Evolutionary conservation across 2,888 invertebrate species (phyloP), one percentile per base, ranked within the genome.

Genomic region (Oconnorella tubifera): DNA sequence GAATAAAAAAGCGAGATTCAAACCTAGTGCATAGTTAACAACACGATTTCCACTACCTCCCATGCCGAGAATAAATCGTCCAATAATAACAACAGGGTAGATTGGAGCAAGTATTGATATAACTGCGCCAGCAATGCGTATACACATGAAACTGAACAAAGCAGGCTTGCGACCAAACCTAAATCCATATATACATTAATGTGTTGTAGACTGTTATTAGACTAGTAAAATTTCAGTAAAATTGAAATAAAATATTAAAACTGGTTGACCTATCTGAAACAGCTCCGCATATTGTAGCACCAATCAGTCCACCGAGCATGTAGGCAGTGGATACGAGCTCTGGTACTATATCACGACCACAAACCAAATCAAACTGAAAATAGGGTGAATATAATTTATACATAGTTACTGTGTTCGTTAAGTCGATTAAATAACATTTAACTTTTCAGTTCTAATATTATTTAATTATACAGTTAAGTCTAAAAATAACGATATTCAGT

Each of bases 211-310:
- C n/a, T n/a, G n/a, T n/a, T n/a, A n/a, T n/a, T n/a, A n/a, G n/a
- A n/a, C n/a, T n/a, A n/a, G n/a, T n/a, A n/a, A n/a, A n/a, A n/a
- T n/a, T n/a, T n/a, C n/a, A n/a, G n/a, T n/a, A n/a, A n/a, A n/a
- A n/a, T n/a, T n/a, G n/a, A n/a, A n/a, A n/a, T n/a, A n/a, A n/a
- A n/a, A n/a, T n/a, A n/a, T n/a, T n/a, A n/a, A n/a, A n/a, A n/a
- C n/a, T n/a, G n/a, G n/a, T n/a, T n/a, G n/a, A 70, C 70, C 33
- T 68, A 57, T 70, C 70, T 10, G 70, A 66, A 23, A 70, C 29
- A 25, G 32, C 27, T 2, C 68, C 68, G 6, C 64, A 31, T 3
- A 32, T 19, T 14, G 68, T 6, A 1, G 64, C 57, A 6, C 70
- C 70, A 4, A 70, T 27, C 10, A 70, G 28, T 2, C 59, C 29